A percentile compares a stretch with the other conserved stretches of the same genome.
Evolutionary conservation across 2,888 invertebrate genomes (phyloP).

Genomic region (Ommatoiulus sabulosus): DNA sequence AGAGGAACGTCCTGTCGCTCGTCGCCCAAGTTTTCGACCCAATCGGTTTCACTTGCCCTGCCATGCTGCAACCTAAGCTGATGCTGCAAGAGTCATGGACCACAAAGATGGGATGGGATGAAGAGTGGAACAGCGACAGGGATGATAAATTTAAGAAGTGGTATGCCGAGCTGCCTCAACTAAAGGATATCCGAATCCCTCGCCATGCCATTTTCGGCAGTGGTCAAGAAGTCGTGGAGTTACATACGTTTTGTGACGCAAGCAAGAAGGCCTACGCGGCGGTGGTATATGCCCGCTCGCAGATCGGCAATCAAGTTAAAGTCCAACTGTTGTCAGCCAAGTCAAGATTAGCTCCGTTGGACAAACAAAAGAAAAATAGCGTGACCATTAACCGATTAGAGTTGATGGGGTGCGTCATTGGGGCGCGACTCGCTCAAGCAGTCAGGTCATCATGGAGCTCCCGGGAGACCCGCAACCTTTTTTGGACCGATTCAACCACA

Average conservation of each 20-base stretch:
- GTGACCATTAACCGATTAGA: too few relatives aligned
- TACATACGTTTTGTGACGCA: conserved; percentile 39
- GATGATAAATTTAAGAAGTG: not conserved
- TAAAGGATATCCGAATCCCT: not conserved
- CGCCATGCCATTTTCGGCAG: not conserved
- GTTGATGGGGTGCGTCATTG: too few relatives aligned
- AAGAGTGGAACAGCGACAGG: not conserved
- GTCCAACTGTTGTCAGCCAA: too few relatives aligned
- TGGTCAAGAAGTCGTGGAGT: not conserved
- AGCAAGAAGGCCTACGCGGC: conserved; percentile 10
- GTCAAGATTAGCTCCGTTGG: too few relatives aligned
- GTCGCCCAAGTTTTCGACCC: too few relatives aligned
- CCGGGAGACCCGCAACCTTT: not conserved
- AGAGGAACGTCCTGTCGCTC: too few relatives aligned
- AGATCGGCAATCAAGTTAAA: too few relatives aligned
- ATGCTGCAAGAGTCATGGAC: conserved; percentile 19
- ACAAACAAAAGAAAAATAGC: too few relatives aligned
- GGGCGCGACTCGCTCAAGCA: too few relatives aligned
- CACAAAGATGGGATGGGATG: conserved; percentile 39
- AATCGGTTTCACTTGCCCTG: not conserved
- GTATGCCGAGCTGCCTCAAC: not conserved
- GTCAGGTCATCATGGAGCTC: not conserved
- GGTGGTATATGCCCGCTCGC: too few relatives aligned
- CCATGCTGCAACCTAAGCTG: not conserved
- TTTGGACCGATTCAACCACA: not conserved